A percentile compares a stretch with the other conserved stretches of the same genome.
phyloP scores from a whole-genome alignment of 2,797 vertebrate genomes.

The Cossypha polioptera region DNA sequence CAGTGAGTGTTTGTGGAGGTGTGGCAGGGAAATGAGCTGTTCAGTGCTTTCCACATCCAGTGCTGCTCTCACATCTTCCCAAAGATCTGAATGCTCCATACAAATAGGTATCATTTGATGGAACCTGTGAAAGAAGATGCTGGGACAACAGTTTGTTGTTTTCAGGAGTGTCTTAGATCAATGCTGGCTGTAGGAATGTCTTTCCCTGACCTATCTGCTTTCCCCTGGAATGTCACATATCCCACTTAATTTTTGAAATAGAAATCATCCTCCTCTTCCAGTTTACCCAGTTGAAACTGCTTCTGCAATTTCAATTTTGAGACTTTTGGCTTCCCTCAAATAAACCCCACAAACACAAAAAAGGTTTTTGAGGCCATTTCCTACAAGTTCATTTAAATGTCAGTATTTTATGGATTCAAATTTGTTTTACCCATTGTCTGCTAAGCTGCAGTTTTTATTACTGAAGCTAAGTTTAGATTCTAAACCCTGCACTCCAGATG shows the following conservation, averaged over 20 bases:
- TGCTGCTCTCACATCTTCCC: background rate
- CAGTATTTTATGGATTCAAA: background rate
- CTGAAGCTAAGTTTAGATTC: constrained; percentile 29
- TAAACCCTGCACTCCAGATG: constrained; percentile 30
- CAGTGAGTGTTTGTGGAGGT: background rate
- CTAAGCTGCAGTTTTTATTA: background rate
- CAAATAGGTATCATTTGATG: background rate
- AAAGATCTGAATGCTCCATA: background rate
- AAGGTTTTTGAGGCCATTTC: background rate
- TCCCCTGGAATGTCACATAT: background rate
- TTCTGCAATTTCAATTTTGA: background rate
- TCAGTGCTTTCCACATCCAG: background rate
- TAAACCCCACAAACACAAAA: background rate
- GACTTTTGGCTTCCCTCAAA: background rate
- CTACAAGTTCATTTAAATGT: background rate
- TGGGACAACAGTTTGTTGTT: background rate
- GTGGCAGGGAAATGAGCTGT: background rate
- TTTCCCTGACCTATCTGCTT: background rate
- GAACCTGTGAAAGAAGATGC: background rate
- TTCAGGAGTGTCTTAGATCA: background rate
- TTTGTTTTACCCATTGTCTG: background rate
- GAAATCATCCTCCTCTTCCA: background rate
- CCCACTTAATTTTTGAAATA: background rate
- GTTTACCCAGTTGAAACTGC: background rate
- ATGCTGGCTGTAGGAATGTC: background rate